Conservation (phyloP, 2,113 vertebrate species). For the Triplophysa tibetana region DNA sequence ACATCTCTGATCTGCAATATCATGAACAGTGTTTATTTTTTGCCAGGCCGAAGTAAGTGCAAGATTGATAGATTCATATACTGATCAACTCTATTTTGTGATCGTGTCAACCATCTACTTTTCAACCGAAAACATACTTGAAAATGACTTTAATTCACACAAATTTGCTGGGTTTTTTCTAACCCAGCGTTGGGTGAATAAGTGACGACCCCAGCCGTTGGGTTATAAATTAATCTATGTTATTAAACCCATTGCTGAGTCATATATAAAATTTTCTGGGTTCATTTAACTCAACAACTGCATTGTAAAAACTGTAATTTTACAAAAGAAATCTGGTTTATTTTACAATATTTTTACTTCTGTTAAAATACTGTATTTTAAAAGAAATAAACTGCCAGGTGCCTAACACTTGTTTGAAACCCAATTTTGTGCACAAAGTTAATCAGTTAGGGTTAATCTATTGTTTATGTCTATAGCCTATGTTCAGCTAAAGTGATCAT, state of each 20-base stretch:
- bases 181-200: no score
- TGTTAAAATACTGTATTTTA: no score
- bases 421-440: not conserved
- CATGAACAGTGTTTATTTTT: not conserved
- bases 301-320: no score
- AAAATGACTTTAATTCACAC: not conserved
- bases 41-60: not conserved
- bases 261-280: no score
- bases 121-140: not conserved
- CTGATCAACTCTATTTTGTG: not conserved
- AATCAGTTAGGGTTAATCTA: not conserved
- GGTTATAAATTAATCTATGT: no score
- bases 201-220: no score
- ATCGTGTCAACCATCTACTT: not conserved
- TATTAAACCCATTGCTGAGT: no score
- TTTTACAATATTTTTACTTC: no score
- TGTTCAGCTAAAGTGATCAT: conserved; percentile 31
- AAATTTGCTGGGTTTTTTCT: no score
- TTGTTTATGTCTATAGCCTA: not conserved
- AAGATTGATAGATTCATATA: conserved; percentile 1
- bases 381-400: no score
- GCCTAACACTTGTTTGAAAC: not conserved
- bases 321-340: no score
- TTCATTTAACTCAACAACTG: no score
- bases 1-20: not conserved